Conservation (phyloP, 2,888 invertebrate species). For the Caenorhabditis afra region DNA sequence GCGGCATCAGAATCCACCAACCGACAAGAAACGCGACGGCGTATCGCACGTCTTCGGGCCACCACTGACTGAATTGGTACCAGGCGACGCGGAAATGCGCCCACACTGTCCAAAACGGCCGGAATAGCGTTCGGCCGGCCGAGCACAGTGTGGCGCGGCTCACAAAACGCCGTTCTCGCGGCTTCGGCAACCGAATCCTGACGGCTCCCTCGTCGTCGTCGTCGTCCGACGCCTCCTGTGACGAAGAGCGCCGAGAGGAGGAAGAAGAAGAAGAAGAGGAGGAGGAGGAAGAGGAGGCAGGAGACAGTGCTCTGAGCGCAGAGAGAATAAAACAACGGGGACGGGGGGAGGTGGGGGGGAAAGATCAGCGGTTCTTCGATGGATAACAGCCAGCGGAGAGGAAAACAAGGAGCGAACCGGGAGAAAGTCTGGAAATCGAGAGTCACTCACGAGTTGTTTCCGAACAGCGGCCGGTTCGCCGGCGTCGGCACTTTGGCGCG, state of each 20-base stretch:
- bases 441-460: conserved; percentile 41
- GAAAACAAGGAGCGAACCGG: background rate
- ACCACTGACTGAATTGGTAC: conserved; percentile 49
- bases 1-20: conserved; percentile 56
- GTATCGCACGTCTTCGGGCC: conserved; percentile 39
- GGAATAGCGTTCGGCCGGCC: conserved; percentile 9
- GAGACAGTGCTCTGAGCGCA: too few relatives aligned
- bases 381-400: conserved; percentile 9
- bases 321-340: too few relatives aligned
- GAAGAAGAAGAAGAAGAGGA: too few relatives aligned
- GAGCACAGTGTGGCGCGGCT: conserved; percentile 17
- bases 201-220: background rate
- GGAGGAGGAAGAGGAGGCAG: too few relatives aligned
- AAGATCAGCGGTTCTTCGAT: conserved; percentile 1
- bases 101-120: conserved; percentile 41
- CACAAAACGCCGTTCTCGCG: background rate
- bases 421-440: background rate
- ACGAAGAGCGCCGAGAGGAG: background rate
- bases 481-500: conserved; percentile 15
- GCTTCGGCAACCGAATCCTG: conserved; percentile 17
- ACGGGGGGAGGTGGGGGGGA: too few relatives aligned
- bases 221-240: conserved; percentile 6
- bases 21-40: conserved; percentile 47
- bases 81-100: conserved; percentile 23
- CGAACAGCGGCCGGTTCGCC: conserved; percentile 28